Evolutionary conservation across 2,888 invertebrate species (phyloP), one percentile per base, ranked within the genome.

Genomic region (Schizaphis graminum): DNA sequence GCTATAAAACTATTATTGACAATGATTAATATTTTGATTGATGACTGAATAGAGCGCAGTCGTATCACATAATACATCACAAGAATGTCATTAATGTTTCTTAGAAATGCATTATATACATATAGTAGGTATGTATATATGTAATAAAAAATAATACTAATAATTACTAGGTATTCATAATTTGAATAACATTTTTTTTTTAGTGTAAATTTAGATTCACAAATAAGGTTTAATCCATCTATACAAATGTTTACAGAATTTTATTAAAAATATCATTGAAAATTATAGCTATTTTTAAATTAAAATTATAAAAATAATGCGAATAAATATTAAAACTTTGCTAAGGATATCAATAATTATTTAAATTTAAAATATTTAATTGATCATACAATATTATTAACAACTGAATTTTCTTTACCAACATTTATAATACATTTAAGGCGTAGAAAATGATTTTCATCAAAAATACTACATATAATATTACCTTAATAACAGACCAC

Each of bases 11-110:
- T 24, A 77, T 77, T 35, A 77, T 41, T 77, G 35, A 21, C 35
- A 77, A 35, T 77, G 77, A 77, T 77, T 77, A 35, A 77, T 77
- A 35, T 77, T 77, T 77, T 77, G 77, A 77, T 77, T 77, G 77
- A 77, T 77, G 77, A 77, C 35, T 77, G 35, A 77, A 77, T 41
- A 77, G 35, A 77, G 35, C 35, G 35, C 16, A 53, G 53, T 53
- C 21, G 35, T 77, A 77, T 77, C n/a, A 67, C 67, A 67, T 67
- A n/a, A 67, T 67, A 67, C 5, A 77, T 35, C 77, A 35, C 35
- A 77, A 41, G 77, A 35, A 77, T 77, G 77, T 35, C 35, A 77
- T 77, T 21, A 77, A 77, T 77, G 77, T 35, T 77, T 77, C 77
- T 77, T 77, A 77, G 21, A 77, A 77, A 21, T 41, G 21, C 35